Evolutionary conservation across 2,888 invertebrate genomes (phyloP), one percentile per base, ranked within the genome.

Genomic region (Sesamia inferens): DNA sequence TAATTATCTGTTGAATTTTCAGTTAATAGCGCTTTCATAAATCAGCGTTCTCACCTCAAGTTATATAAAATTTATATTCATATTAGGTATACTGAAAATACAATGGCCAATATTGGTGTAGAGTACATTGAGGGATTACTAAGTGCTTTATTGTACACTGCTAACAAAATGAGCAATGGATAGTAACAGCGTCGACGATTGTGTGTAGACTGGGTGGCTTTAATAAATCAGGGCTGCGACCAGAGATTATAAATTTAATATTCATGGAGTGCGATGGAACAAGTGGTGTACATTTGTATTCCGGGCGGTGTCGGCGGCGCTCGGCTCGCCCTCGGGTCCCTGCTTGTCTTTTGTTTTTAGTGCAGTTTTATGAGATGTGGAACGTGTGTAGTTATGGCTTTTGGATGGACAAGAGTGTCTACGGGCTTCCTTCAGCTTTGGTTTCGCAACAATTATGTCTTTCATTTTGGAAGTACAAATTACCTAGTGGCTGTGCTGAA

Each of bases 181-280:
- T 75, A 16, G 39, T 64, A 19, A 68, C 44, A 19, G 44, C 11
- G 31, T 66, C 42, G 66, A 59, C 66, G 39, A 78, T 75, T 59
- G 68, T 79, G 71, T 71, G 51, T 57, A 48, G 73, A 58, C 65
- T 48, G 72, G 70, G 71, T 61, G 63, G 83, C 79, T 85, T 84
- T 85, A 78, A 88, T 90, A 90, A 90, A 90, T 89, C 87, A 86
- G 68, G 81, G 79, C 68, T 80, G 76, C 78, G 82, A 81, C 85
- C 79, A 80, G 84, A 88, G 89, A 90, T 89, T 90, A 89, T 89
- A 81, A 84, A 85, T 88, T 90, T 89, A 90, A 89, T 90, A 90
- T 90, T 90, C 90, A 90, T 87, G 83, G 86, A 82, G 87, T 81
- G 85, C 82, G 85, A 82, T 79, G 77, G 76, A 68, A 62, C 85